Base-by-base conservation (phyloP, 23 tunicate species). In the Pegea sp. region DNA sequence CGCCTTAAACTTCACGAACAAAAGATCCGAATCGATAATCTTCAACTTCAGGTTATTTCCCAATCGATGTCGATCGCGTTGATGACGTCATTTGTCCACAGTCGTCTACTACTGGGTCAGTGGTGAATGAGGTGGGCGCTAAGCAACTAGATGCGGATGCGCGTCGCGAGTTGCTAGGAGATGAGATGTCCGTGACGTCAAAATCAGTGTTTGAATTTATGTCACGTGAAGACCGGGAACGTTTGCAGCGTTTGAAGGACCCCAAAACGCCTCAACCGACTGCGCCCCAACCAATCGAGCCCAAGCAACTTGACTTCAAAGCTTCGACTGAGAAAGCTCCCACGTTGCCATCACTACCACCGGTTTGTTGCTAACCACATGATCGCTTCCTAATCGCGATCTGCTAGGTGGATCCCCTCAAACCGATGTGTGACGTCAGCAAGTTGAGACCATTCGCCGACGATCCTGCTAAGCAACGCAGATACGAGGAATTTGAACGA, bases 201-300 rank as follows among this genome's bases (percentile, higher is more conserved):
- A 61, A 79, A 42, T 81, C 93, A 0, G 81, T 81, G 54, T 81
- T 81, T 50, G 69, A 67, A 55, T 52, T 66, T 6, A 56, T 81
- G 6, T 70, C 78, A 20, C 50, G 29, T 8, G 70, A 61, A 21
- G 93, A 81, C 42, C 54, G 75, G 16, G 50, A 49, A 57, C 29
- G 66, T 25, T 21, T 81, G 49, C 62, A 78, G 54, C 62, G 29
- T 5, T 61, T 70, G 16, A 76, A 70, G 33, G 54, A 33, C 7
- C 5, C 22, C n/a, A 76, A 76, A 48, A 64, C 73, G 3, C 38
- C 34, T 23, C 42, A 20, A 24, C 6, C 7, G 32, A 54, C 38
- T 33, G 5, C 56, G 11, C 28, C 26, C n/a, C 26, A 56, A 29
- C 22, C 29, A 13, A 26, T 26, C 4, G 43, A 18, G 18, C 16